phyloP scores from a whole-genome alignment of 2,888 invertebrate genomes.

The Limnephilus auricula region DNA sequence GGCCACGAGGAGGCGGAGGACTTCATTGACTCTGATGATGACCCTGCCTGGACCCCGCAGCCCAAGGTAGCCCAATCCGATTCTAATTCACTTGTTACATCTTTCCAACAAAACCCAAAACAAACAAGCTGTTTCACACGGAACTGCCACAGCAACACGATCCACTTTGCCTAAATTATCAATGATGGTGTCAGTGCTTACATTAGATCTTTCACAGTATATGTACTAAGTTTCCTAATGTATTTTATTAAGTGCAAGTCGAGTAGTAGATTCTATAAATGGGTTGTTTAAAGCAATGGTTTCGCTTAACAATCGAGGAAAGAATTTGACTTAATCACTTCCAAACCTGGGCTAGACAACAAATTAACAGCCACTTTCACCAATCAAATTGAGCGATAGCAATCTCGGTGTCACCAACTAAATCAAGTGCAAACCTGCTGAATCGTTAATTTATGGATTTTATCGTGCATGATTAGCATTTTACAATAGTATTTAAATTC shows the following conservation, averaged over 20 bases:
- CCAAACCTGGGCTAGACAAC: background rate
- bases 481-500: background rate
- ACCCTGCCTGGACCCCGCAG: constrained; percentile 87
- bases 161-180: background rate
- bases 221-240: too few species aligned
- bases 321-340: background rate
- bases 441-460: background rate
- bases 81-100: background rate
- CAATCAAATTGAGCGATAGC: background rate
- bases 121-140: background rate
- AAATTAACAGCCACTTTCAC: background rate
- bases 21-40: constrained; percentile 82
- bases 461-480: background rate
- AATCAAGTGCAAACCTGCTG: background rate
- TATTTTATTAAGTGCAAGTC: background rate
- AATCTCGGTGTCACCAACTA: background rate
- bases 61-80: constrained; percentile 70
- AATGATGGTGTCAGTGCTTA: background rate
- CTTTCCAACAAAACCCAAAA: background rate
- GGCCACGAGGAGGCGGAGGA: constrained; percentile 77
- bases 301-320: background rate
- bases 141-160: background rate
- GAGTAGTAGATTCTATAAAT: background rate
- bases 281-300: background rate
- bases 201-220: background rate